Evolutionary conservation across 2,888 invertebrate species (phyloP), one percentile per base, ranked within the genome.

Genomic region (Spisula solida): DNA sequence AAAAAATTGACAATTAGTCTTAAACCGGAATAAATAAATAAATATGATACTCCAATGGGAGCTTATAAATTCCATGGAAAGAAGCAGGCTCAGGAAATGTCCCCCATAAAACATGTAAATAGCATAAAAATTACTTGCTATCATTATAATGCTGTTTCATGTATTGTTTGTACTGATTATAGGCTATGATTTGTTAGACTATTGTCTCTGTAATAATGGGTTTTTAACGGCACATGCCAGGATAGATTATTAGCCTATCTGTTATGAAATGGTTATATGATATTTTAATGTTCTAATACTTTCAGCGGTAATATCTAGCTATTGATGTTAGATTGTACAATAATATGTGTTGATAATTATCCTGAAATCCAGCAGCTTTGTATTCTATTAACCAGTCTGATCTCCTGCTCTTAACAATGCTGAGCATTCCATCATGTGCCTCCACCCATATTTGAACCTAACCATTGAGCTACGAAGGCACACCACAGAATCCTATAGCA

Each of bases 221-320:
- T 25, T 66, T 66, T 41, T 25, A 66, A 66, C 20, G 60, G 60
- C 60, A 10, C n/a, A 66, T 66, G 60, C 25, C 25, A 66, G n/a
- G 60, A 66, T 25, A 25, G 25, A 66, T 66, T 66, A 66, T 25
- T 8, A 25, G 25, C 6, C n/a, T 66, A 25, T 25, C 25, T 66
- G 60, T 25, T 66, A 66, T 66, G 8, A 66, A 66, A 66, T 25
- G 25, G 60, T 25, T 66, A 66, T 66, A 66, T 66, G 60, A 66
- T 66, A 66, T 66, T 66, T 66, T 66, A 66, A 66, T 66, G 60
- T 66, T n/a, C n/a, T n/a, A 66, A 4, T 66, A n/a, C 25, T 66
- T 25, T n/a, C 1, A 25, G 60, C 12, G 25, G 60, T 66, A 66
- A 66, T 66, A 66, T 66, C 60, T 66, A 0, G 25, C n/a, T 66